Evolutionary conservation across 2,113 vertebrate genomes (phyloP).

Genomic region (Baryphthengus martii): DNA sequence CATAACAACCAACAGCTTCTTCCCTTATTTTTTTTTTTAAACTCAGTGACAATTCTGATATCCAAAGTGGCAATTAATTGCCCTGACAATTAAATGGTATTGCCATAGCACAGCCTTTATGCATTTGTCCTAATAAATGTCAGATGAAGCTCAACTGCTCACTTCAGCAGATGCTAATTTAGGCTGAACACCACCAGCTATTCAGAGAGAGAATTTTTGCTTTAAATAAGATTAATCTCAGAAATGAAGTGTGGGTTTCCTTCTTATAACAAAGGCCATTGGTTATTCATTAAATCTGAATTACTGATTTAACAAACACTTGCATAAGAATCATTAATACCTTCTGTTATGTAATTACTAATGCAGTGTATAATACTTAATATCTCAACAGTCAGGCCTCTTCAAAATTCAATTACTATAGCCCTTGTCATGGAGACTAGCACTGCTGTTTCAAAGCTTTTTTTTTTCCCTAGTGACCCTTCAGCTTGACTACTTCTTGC

Average conservation of each 20-base stretch:
- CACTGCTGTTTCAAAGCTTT: background rate
- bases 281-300: constrained; percentile 69
- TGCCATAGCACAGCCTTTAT: constrained; percentile 59
- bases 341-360: constrained; percentile 54
- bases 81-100: constrained; percentile 31
- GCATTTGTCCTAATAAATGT: constrained; percentile 55
- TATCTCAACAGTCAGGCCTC: constrained; percentile 60
- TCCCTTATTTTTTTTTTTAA: constrained; percentile 14
- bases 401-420: constrained; percentile 64
- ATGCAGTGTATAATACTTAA: constrained; percentile 40
- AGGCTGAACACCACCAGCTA: constrained; percentile 60
- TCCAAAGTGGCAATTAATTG: constrained; percentile 60
- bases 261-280: constrained; percentile 60
- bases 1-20: constrained; percentile 14
- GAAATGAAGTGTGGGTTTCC: constrained; percentile 56
- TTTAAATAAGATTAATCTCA: constrained; percentile 68
- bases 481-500: background rate
- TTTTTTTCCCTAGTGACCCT: background rate
- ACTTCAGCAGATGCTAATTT: constrained; percentile 68
- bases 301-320: constrained; percentile 70
- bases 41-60: constrained; percentile 45
- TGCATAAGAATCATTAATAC: constrained; percentile 67
- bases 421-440: constrained; percentile 25
- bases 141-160: constrained; percentile 68
- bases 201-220: constrained; percentile 47